Conservation (phyloP, 2,113 vertebrate species). For the Zonotrichia leucophrys region DNA sequence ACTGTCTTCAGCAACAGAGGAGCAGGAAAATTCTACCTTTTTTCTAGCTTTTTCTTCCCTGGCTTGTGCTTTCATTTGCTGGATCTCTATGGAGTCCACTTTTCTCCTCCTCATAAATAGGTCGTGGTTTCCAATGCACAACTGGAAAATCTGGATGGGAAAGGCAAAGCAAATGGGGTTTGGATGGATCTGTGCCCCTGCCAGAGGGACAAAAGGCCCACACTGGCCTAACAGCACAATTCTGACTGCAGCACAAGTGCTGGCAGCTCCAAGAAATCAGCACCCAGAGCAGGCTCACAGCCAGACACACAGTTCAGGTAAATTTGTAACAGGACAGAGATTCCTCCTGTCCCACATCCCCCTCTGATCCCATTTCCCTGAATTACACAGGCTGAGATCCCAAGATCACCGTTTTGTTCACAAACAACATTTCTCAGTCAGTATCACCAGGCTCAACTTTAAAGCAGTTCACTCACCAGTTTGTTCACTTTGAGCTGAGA, state of each 20-base stretch:
- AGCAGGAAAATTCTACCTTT: slow-evolving; percentile 74
- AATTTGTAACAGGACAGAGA: background rate
- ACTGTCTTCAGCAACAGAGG: background rate
- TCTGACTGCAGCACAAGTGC: background rate
- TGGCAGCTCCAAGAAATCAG: background rate
- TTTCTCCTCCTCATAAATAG: slow-evolving; percentile 91
- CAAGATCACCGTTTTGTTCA: background rate
- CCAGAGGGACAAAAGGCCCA: background rate
- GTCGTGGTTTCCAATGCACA: slow-evolving; percentile 91
- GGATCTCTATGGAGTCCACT: slow-evolving; percentile 90
- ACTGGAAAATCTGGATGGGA: slow-evolving; percentile 80
- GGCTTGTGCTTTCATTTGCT: slow-evolving; percentile 93
- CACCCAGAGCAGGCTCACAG: background rate
- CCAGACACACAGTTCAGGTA: background rate
- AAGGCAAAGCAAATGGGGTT: background rate
- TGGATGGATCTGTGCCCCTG: background rate
- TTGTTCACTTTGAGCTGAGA: slow-evolving; percentile 91
- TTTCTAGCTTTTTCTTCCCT: slow-evolving; percentile 91
- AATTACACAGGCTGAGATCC: background rate
- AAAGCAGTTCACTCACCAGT: slow-evolving; percentile 74
- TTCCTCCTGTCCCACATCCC: background rate
- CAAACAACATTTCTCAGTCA: background rate
- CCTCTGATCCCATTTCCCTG: background rate
- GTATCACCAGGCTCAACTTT: background rate
- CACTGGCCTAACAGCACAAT: background rate